Evolutionary conservation across 2,888 invertebrate genomes (phyloP).

Genomic region (Lycophotia porphyrea): DNA sequence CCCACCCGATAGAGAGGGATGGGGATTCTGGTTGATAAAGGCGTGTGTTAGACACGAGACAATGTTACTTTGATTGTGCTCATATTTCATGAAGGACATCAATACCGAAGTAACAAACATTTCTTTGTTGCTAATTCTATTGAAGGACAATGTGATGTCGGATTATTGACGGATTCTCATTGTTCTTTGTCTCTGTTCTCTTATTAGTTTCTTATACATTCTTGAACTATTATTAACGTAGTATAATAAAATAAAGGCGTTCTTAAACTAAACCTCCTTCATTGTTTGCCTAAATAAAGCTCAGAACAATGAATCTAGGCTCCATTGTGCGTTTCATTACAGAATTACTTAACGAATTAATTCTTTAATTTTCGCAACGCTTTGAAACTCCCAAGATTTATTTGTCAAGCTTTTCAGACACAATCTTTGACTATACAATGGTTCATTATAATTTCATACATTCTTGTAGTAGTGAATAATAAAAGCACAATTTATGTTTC

Average conservation of each 20-base stretch:
- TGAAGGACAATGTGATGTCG: constrained; percentile 37
- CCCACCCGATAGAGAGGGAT: constrained; percentile 52
- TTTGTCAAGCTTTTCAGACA: constrained; percentile 57
- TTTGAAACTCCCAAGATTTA: constrained; percentile 49
- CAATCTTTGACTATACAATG: constrained; percentile 46
- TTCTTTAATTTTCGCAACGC: constrained; percentile 48
- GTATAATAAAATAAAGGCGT: constrained; percentile 10
- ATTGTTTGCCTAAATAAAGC: constrained; percentile 29
- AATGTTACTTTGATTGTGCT: constrained; percentile 78
- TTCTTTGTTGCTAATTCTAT: constrained; percentile 62
- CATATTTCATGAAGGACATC: constrained; percentile 75
- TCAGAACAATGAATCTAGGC: constrained; percentile 37
- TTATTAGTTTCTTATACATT: constrained; percentile 24
- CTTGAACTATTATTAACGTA: constrained; percentile 13
- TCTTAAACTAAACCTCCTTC: background rate
- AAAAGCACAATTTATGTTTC: constrained; percentile 75
- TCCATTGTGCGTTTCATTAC: constrained; percentile 48
- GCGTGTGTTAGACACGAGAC: constrained; percentile 80
- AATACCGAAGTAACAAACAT: constrained; percentile 61
- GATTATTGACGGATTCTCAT: constrained; percentile 30
- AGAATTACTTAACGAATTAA: constrained; percentile 50
- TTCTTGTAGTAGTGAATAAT: constrained; percentile 58
- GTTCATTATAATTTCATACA: constrained; percentile 55
- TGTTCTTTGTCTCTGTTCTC: constrained; percentile 37
- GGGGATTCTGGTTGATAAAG: constrained; percentile 76